A percentile compares a stretch with the other conserved stretches of the same genome.
Conservation (phyloP, 2,797 vertebrate genomes). For the Eptatretus atami region DNA sequence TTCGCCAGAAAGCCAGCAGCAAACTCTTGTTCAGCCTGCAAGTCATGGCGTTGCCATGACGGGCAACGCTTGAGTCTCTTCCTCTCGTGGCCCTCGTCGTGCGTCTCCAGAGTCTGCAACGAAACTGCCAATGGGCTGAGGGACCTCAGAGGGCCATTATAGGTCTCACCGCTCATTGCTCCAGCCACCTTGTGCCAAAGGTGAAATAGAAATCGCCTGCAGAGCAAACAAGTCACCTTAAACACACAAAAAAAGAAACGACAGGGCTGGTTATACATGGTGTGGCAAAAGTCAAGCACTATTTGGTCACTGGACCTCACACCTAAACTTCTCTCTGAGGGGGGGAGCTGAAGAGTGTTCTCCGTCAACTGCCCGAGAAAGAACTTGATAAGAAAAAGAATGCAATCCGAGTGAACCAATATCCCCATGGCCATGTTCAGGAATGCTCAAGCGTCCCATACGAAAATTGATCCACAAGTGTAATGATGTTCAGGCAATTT, state of each 20-base stretch:
- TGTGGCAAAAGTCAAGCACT: too few species aligned
- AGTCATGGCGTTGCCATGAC: slow-evolving; percentile 15
- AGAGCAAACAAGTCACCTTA: slow-evolving; percentile 6
- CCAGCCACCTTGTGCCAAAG: slow-evolving; percentile 32
- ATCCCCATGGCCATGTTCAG: too few species aligned
- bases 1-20: slow-evolving; percentile 26
- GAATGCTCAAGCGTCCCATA: too few species aligned
- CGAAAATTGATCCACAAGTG: too few species aligned
- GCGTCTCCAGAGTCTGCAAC: slow-evolving; percentile 23
- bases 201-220: slow-evolving; percentile 46
- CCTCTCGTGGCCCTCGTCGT: slow-evolving; percentile 34
- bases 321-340: too few species aligned
- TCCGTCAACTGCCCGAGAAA: too few species aligned
- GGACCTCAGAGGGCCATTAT: slow-evolving; percentile 10
- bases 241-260: slow-evolving; percentile 6
- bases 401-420: too few species aligned
- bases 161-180: slow-evolving; percentile 17
- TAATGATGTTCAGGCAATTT: too few species aligned
- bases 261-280: too few species aligned
- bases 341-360: too few species aligned
- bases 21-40: slow-evolving; percentile 37
- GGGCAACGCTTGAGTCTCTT: slow-evolving; percentile 55
- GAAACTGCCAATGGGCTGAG: slow-evolving; percentile 49
- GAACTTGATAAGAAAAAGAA: too few species aligned
- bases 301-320: too few species aligned